Conservation (phyloP, 2,113 vertebrate species). For the Malurus alboscapulatus region DNA sequence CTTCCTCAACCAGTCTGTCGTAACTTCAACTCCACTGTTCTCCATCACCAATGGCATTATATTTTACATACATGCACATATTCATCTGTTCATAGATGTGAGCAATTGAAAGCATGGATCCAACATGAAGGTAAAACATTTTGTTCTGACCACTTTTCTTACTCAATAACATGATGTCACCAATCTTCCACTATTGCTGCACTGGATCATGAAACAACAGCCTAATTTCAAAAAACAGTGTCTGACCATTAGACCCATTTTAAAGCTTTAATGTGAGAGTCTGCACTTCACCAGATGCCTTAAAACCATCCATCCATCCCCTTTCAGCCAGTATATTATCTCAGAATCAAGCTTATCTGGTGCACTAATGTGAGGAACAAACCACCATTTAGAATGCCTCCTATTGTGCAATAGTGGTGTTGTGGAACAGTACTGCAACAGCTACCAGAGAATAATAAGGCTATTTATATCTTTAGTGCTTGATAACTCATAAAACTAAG, state of each 20-base stretch:
- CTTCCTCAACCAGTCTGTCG: neutral
- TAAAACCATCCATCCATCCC: neutral
- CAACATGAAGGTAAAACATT: neutral
- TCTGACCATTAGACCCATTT: slow-evolving; percentile 40
- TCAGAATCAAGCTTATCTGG: slow-evolving; percentile 33
- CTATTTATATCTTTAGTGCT: slow-evolving; percentile 51
- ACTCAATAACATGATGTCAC: neutral
- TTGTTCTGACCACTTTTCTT: neutral
- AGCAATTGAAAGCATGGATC: neutral
- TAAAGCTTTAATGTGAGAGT: slow-evolving; percentile 43
- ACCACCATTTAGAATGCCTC: neutral
- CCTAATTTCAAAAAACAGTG: neutral
- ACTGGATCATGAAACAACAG: neutral
- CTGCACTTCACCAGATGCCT: neutral
- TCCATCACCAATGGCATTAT: neutral
- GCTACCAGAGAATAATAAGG: slow-evolving; percentile 47
- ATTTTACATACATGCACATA: neutral
- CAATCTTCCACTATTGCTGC: neutral
- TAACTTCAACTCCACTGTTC: neutral
- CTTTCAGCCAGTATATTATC: slow-evolving; percentile 3
- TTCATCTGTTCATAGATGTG: neutral
- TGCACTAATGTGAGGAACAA: neutral
- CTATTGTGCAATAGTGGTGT: slow-evolving; percentile 19
- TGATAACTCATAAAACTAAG: slow-evolving; percentile 67
- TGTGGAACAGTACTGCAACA: slow-evolving; percentile 4